Evolutionary conservation across 2,797 vertebrate genomes (phyloP), one percentile per base, ranked within the genome.

Genomic region (Acomys russatus): DNA sequence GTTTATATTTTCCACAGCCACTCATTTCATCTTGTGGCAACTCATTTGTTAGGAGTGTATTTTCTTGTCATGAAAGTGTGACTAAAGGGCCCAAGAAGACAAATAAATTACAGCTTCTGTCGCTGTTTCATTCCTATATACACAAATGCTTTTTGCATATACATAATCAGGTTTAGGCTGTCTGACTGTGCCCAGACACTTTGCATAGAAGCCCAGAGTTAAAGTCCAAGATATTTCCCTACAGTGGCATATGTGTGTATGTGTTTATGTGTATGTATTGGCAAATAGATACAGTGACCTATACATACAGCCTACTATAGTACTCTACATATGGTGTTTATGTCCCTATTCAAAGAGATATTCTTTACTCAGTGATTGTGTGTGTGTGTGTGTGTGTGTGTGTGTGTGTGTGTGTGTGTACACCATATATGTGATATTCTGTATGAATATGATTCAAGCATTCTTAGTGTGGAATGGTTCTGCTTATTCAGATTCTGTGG

Each of bases 61-160:
- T 95, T 93, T 84, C 56, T 33, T 64, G 54, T 64, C 64, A 73
- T 74, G 2, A 88, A 88, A 90, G 56, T 70, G 51, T 70, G 51
- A 90, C 18, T 73, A 56, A 59, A 70, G 17, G 14, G 87, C 23
- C 18, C 51, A 76, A 92, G 33, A 92, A 90, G 38, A 9, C 63
- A 66, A 94, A 77, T 79, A 77, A 94, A 84, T 20, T 54, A 1
- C 44, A 70, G 79, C 14, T 63, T 56, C 49, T 87, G 28, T 82
- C 51, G 84, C 61, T 78, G 30, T 35, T 77, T 94, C 18, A 90
- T 44, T 85, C 20, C 38, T 54, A 71, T 63, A 12, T 49, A 66
- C 20, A 56, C 44, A 83, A 92, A 92, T 68, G 35, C 12, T 49
- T 77, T 85, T 56, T 78, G 61, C 20, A 35, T 38, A 22, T 3